These are phyloP conservation scores for Scomber scombrus DNA, from an alignment of 2,113 vertebrate species.

Conservation along the genomic window DNA sequence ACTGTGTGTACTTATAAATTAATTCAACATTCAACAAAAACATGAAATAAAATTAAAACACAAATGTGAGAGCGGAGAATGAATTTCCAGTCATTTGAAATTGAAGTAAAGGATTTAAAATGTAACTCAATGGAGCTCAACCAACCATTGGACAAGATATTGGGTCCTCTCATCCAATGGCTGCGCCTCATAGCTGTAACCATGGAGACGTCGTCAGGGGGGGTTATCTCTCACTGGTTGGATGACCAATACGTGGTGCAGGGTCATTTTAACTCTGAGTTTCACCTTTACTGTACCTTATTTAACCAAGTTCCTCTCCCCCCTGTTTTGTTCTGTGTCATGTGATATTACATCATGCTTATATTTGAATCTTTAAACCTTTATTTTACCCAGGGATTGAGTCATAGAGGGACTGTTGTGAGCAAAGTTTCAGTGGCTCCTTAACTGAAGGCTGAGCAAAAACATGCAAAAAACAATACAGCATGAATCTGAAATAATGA, in stretches of 20 bases:
- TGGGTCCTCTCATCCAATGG: constrained; percentile 67
- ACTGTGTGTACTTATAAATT: background rate
- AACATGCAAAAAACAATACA: constrained; percentile 76
- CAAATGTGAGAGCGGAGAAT: constrained; percentile 11
- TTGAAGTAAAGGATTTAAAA: constrained; percentile 26
- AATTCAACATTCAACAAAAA: constrained; percentile 11
- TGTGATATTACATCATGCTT: background rate
- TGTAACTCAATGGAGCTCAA: constrained; percentile 55
- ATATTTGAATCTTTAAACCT: background rate
- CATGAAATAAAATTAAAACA: background rate
- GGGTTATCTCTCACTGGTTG: constrained; percentile 80
- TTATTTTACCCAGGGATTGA: background rate
- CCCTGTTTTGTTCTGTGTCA: background rate
- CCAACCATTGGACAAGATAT: constrained; percentile 72
- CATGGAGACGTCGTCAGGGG: constrained; percentile 68
- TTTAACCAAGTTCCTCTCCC: background rate
- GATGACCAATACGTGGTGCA: constrained; percentile 84
- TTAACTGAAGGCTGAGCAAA: constrained; percentile 52
- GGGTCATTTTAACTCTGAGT: constrained; percentile 81
- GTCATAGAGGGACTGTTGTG: background rate
- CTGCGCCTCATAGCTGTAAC: constrained; percentile 68
- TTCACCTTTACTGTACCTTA: background rate
- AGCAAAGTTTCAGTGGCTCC: background rate
- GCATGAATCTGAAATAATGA: constrained; percentile 31
- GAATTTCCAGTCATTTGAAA: constrained; percentile 3